Percentiles rank a stretch among this genome's conserved stretches.
phyloP scores from a whole-genome alignment of 1,140 invertebrate species.

The Parasteatoda tepidariorum region DNA sequence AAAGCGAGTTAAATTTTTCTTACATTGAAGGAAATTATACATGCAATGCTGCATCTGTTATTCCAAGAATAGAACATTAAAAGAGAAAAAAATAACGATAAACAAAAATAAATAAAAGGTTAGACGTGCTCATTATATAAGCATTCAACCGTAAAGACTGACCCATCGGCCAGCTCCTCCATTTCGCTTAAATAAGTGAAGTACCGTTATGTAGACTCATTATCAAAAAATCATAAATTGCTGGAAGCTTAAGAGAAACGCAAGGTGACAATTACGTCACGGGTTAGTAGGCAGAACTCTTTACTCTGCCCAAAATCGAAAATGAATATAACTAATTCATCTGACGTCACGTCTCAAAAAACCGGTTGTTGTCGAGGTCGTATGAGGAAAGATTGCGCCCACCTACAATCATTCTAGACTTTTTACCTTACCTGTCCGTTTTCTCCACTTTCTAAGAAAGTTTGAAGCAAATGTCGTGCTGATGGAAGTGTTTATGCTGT shows the following conservation, averaged over 20 bases:
- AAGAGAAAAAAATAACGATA: no score
- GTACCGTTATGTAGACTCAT: background rate
- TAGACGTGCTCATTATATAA: no score
- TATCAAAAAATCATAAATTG: background rate
- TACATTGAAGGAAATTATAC: no score
- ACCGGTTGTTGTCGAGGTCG: slow-evolving; percentile 49
- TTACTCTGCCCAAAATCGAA: background rate
- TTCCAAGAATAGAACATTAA: no score
- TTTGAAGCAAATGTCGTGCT: background rate
- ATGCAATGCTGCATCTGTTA: no score
- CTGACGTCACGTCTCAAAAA: slow-evolving; percentile 15
- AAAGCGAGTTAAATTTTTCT: no score
- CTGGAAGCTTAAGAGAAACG: background rate
- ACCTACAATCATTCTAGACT: background rate
- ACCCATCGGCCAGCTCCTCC: background rate
- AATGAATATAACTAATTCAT: background rate
- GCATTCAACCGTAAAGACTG: background rate
- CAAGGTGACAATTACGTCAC: background rate
- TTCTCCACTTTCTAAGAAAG: background rate
- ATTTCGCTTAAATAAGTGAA: background rate
- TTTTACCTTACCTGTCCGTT: background rate
- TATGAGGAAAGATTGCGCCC: background rate
- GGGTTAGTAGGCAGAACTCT: background rate
- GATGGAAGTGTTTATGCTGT: background rate
- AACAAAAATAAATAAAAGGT: no score